Conservation (phyloP, 2,797 vertebrate genomes). For the Enteromius thamalakanensis region DNA sequence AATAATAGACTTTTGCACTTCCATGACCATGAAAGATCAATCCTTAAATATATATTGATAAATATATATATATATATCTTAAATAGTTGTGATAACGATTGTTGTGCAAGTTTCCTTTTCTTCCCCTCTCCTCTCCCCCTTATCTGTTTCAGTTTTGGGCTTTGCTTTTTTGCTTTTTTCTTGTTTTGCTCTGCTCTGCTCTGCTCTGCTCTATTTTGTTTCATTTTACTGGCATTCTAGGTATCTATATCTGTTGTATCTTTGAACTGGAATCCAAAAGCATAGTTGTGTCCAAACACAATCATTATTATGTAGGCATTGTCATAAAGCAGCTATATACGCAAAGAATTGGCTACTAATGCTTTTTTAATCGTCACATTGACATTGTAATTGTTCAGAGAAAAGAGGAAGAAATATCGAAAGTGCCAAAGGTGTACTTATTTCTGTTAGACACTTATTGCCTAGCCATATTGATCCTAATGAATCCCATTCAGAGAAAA, state of each 20-base stretch:
- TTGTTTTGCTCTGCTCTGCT: not conserved
- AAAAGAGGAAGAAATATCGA: conserved; percentile 1
- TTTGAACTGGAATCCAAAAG: not conserved
- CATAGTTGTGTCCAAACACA: not conserved
- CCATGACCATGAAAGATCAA: conserved; percentile 2
- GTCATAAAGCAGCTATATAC: not conserved
- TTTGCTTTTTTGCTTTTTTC: not conserved
- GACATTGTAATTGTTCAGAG: conserved; percentile 17
- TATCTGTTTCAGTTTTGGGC: not conserved
- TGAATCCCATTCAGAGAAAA: conserved; percentile 7
- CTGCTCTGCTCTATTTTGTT: not conserved
- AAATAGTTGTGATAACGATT: not conserved
- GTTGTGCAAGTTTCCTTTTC: not conserved
- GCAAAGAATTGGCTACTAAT: not conserved
- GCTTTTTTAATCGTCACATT: not conserved
- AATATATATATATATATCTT: not conserved
- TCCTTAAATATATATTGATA: not conserved
- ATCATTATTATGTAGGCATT: not conserved
- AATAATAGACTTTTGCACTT: conserved; percentile 17
- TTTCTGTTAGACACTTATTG: not conserved
- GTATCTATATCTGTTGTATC: not conserved
- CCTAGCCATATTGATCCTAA: conserved; percentile 4
- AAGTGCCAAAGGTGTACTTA: not conserved
- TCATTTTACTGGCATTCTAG: not conserved
- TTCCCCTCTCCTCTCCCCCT: not conserved